These are phyloP conservation scores for Nematopogon swammerdamellus DNA, from an alignment of 2,888 invertebrate genomes.

Conservation along the genomic window DNA sequence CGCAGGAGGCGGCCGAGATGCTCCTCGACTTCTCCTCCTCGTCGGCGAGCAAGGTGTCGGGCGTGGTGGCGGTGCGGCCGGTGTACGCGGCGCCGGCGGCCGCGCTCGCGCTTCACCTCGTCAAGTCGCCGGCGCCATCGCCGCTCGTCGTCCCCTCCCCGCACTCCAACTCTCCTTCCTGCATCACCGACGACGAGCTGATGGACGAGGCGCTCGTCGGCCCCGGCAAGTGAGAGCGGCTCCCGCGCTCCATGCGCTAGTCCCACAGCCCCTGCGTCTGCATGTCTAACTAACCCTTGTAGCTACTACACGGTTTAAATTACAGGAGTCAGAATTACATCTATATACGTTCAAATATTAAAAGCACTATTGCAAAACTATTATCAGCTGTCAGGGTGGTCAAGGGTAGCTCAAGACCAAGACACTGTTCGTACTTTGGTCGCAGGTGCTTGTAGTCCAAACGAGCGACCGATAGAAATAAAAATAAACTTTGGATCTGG, in stretches of 20 bases:
- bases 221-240: conserved; percentile 63
- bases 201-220: conserved; percentile 87
- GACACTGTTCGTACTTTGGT: too few relatives aligned
- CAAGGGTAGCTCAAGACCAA: too few relatives aligned
- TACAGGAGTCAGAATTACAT: too few relatives aligned
- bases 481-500: too few relatives aligned
- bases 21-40: conserved; percentile 63
- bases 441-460: too few relatives aligned
- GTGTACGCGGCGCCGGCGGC: conserved; percentile 60
- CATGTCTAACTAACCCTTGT: conserved; percentile 7
- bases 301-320: too few relatives aligned
- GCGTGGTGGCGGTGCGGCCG: conserved; percentile 52
- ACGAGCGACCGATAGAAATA: too few relatives aligned
- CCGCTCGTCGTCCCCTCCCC: conserved; percentile 65
- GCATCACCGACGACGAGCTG: conserved; percentile 84
- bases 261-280: conserved; percentile 9
- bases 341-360: too few relatives aligned
- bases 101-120: conserved; percentile 70
- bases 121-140: conserved; percentile 73
- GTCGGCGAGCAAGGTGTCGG: conserved; percentile 54
- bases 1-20: conserved; percentile 63
- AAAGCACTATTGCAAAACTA: too few relatives aligned
- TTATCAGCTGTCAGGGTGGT: too few relatives aligned
- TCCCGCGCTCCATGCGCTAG: conserved; percentile 8
- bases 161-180: conserved; percentile 72